These are phyloP conservation scores for Lineus longissimus DNA, from an alignment of 1,140 invertebrate genomes.

Conservation along the genomic window DNA sequence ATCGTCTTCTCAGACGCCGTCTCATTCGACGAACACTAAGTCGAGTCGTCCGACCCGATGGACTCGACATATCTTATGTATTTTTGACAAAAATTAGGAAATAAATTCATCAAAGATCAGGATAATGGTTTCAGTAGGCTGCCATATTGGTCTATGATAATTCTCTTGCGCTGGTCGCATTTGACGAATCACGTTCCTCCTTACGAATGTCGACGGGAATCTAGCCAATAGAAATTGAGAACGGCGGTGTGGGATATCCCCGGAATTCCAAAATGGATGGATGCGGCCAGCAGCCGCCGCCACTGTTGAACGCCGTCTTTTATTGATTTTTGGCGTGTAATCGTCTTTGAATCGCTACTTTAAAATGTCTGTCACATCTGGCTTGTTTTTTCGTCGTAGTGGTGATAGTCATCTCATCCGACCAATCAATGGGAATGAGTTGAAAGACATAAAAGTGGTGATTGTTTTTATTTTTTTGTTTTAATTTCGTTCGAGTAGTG, in stretches of 20 bases:
- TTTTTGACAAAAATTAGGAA: neutral
- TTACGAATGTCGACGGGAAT: neutral
- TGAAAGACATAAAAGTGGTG: too few relatives aligned
- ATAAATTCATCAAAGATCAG: neutral
- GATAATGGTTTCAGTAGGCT: too few relatives aligned
- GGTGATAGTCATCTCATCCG: too few relatives aligned
- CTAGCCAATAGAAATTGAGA: neutral
- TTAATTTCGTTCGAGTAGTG: too few relatives aligned
- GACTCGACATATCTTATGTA: constrained; percentile 33
- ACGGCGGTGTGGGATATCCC: neutral
- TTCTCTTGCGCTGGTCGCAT: neutral
- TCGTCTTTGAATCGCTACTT: too few relatives aligned
- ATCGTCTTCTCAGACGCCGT: constrained; percentile 11
- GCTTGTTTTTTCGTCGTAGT: too few relatives aligned
- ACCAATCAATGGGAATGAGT: too few relatives aligned
- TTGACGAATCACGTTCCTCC: neutral
- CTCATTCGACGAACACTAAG: constrained; percentile 30
- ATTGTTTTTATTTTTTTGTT: neutral
- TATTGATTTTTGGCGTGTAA: too few relatives aligned
- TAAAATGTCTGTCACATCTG: too few relatives aligned
- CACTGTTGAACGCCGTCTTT: too few relatives aligned
- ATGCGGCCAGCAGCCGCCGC: too few relatives aligned
- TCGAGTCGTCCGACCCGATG: constrained; percentile 36
- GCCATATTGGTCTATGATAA: too few relatives aligned
- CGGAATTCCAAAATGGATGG: constrained; percentile 5